Percentiles rank a stretch among this genome's conserved stretches.
phyloP scores from a whole-genome alignment of 2,888 invertebrate species.

The Cephus nigrinus region DNA sequence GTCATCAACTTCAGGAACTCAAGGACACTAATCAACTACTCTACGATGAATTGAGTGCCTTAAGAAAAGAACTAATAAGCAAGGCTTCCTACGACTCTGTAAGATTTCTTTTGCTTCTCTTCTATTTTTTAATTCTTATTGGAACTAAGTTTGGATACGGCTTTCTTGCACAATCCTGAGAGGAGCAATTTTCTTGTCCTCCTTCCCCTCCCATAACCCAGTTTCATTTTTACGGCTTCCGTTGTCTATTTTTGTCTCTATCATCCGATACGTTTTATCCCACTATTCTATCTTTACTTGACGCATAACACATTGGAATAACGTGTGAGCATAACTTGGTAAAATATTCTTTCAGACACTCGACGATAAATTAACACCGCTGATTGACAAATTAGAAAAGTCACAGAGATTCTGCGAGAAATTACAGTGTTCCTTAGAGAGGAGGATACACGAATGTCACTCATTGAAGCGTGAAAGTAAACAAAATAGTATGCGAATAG shows the following conservation, averaged over 20 bases:
- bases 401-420: conserved; percentile 52
- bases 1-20: conserved; percentile 49
- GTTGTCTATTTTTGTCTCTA: conserved; percentile 10
- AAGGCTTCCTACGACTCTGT: conserved; percentile 43
- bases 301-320: background rate
- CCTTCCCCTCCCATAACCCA: conserved; percentile 11
- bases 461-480: conserved; percentile 68
- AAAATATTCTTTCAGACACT: conserved; percentile 37
- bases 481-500: conserved; percentile 70
- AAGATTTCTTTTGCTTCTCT: conserved; percentile 24
- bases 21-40: conserved; percentile 53
- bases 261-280: conserved; percentile 6
- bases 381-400: conserved; percentile 50
- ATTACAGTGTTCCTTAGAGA: conserved; percentile 59
- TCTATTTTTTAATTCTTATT: background rate
- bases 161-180: background rate
- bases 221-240: conserved; percentile 3
- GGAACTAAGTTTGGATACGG: conserved; percentile 3
- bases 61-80: conserved; percentile 46
- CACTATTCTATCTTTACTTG: background rate
- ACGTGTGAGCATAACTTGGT: background rate
- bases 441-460: conserved; percentile 61
- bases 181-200: background rate
- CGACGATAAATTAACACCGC: conserved; percentile 48
- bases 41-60: conserved; percentile 45